Percentiles rank a stretch among this genome's conserved stretches.
phyloP scores from a whole-genome alignment of 2,888 invertebrate species.

The Apamea monoglypha region DNA sequence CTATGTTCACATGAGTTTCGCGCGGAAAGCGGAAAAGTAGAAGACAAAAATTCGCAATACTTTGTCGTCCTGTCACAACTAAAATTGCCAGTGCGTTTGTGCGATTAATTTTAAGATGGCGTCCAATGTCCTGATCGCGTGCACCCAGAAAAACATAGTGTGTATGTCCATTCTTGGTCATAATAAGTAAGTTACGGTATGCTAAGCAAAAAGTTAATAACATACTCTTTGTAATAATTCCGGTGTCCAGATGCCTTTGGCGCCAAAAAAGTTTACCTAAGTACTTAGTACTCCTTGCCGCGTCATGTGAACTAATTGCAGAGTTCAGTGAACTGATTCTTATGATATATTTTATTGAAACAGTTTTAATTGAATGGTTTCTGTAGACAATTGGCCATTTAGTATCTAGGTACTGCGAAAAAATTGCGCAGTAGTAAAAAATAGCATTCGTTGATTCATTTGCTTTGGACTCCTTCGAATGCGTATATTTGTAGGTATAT shows the following conservation, averaged over 20 bases:
- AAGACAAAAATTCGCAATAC: not conserved
- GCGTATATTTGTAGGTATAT: not conserved
- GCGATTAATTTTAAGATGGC: constrained; percentile 38
- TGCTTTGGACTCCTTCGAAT: not conserved
- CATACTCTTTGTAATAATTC: constrained; percentile 46
- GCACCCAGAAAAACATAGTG: constrained; percentile 45
- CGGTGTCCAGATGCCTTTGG: constrained; percentile 35
- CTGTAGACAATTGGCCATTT: constrained; percentile 29
- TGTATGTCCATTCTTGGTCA: constrained; percentile 41
- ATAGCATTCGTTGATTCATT: not conserved
- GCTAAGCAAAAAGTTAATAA: constrained; percentile 62
- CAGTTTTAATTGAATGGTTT: constrained; percentile 31
- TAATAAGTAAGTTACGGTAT: constrained; percentile 57
- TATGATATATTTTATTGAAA: constrained; percentile 43
- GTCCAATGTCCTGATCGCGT: constrained; percentile 56
- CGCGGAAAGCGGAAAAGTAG: not conserved
- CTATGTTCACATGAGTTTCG: not conserved
- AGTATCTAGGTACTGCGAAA: not conserved
- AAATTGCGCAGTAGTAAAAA: no score
- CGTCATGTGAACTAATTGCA: constrained; percentile 46
- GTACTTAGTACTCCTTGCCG: constrained; percentile 23
- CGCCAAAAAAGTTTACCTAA: constrained; percentile 52
- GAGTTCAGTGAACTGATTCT: constrained; percentile 56
- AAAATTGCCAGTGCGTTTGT: constrained; percentile 6
- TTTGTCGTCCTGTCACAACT: not conserved